A percentile compares a stretch with the other conserved stretches of the same genome.
Conservation (phyloP, 2,888 invertebrate species). For the Dynastes grantii region DNA sequence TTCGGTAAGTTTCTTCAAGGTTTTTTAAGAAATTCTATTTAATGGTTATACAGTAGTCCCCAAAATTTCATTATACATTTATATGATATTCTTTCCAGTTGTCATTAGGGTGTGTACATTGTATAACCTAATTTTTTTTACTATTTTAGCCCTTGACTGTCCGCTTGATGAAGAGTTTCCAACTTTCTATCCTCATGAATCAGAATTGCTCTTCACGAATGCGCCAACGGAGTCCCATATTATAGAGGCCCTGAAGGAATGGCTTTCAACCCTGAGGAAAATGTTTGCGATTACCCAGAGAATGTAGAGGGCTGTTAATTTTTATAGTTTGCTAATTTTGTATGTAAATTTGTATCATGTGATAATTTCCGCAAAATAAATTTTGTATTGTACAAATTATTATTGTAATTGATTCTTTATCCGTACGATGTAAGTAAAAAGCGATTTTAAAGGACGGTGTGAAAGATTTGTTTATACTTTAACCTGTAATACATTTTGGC, state of each 20-base stretch:
- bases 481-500: no score
- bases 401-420: no score
- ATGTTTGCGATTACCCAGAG: neutral
- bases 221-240: constrained; percentile 2
- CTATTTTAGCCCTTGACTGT: neutral
- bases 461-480: no score
- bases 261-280: neutral
- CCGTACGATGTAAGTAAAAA: no score
- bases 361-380: no score
- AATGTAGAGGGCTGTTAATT: neutral
- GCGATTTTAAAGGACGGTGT: no score
- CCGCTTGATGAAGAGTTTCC: neutral
- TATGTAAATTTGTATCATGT: no score
- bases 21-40: no score
- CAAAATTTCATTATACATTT: no score
- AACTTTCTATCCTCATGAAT: neutral
- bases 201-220: neutral
- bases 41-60: neutral
- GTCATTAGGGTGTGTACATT: neutral
- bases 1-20: neutral
- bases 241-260: neutral
- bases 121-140: neutral
- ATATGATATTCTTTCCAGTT: no score
- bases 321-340: neutral
- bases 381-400: no score